Evolutionary conservation across 2,797 vertebrate genomes (phyloP), one percentile per base, ranked within the genome.

Genomic region (Psittacula echo): DNA sequence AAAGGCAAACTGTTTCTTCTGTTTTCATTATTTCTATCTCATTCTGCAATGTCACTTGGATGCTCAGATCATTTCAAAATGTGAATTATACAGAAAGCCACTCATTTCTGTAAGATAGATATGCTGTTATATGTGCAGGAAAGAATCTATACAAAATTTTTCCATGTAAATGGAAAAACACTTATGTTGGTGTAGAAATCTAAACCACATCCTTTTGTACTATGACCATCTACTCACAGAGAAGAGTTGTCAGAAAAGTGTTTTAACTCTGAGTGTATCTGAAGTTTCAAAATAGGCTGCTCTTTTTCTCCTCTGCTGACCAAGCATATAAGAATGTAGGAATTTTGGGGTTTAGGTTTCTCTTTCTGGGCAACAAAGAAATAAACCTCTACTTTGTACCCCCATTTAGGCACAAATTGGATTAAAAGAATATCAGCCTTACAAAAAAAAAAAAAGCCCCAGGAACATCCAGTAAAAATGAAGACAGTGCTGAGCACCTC

Each of bases 41-140:
- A 23, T 76, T 91, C 53, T 78, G 53, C 29, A 88, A 86, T 47
- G 17, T 60, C 37, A 75, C 39, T 91, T 83, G n/a, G n/a, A 90
- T 76, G 29, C 41, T 37, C 34, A 90, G 84, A 92, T 64, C 51
- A 67, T 60, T 90, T 29, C 64, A 79, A 41, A 87, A 32, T 58
- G 77, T 6, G 13, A 18, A 64, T 64, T 56, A 12, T 37, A 72
- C 29, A 47, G 66, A 90, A 84, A 44, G 0, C 0, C 19, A 2
- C 37, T 91, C 17, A 22, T 86, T 89, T 90, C 41, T 94, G 7
- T 67, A 73, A 60, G 54, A 90, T 51, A 79, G 90, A 95, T 87
- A 19, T 64, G 32, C 51, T 90, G 74, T 85, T 93, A 37, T 60
- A 60, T 37, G 58, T 60, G 20, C 23, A 67, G 37, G 39, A n/a